Evolutionary conservation across 2,797 vertebrate genomes (phyloP).

Genomic region (Eospalax fontanierii): DNA sequence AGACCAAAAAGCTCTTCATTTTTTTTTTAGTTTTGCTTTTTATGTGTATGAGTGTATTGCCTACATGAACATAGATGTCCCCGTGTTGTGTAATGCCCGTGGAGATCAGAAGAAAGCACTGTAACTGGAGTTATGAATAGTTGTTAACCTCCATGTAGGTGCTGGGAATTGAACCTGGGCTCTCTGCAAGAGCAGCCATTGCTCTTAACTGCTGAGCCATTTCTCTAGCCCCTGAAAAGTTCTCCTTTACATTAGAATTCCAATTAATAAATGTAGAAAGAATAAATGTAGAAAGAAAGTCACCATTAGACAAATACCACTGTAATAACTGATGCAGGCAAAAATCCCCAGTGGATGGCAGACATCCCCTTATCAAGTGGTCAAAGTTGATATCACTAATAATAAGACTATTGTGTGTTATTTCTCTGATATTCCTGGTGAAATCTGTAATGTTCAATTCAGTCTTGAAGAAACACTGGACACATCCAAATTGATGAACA

Average conservation of each 20-base stretch:
- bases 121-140: too few relatives aligned
- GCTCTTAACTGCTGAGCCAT: too few relatives aligned
- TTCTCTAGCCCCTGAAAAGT: not conserved
- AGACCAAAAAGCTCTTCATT: not conserved
- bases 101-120: too few relatives aligned
- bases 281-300: conserved; percentile 4
- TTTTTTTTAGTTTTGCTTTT: too few relatives aligned
- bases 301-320: not conserved
- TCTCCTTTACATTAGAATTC: conserved; percentile 35
- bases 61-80: too few relatives aligned
- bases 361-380: not conserved
- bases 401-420: not conserved
- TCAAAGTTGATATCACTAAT: conserved; percentile 38
- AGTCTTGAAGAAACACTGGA: conserved; percentile 36
- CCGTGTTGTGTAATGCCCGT: too few relatives aligned
- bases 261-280: not conserved
- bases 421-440: conserved; percentile 36
- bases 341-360: conserved; percentile 4
- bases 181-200: too few relatives aligned
- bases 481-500: not conserved
- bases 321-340: not conserved
- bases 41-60: too few relatives aligned
- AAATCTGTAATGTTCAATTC: not conserved
- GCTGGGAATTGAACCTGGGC: too few relatives aligned
- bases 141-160: too few relatives aligned